Base-by-base conservation (phyloP, 2,888 invertebrate genomes). In the Tinea trinotella region DNA sequence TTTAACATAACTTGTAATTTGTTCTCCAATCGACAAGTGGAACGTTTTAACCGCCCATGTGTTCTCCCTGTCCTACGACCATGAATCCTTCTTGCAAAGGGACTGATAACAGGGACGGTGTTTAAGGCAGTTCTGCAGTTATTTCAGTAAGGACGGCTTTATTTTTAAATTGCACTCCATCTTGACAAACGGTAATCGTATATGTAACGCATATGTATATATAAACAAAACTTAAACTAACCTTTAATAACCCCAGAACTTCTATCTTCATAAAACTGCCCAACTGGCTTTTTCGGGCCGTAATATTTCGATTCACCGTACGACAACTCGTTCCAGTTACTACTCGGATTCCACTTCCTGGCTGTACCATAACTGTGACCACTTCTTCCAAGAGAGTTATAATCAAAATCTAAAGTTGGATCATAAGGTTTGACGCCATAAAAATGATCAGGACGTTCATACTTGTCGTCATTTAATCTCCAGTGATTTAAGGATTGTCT, bases 401-500 rank as follows among this genome's bases (percentile, higher is more conserved):
- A 80, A 49, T 88, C 77, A 3, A 87, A 84, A 48, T 50, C 59
- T n/a, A 60, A 62, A 36, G 67, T 65, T 9, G 63, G 56, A 1
- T 70, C 67, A 1, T 66, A 61, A 0, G 74, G 76, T 40, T 76
- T 74, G 1, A 76, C 74, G 0, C 74, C 75, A n/a, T 68, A 64
- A 2, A 83, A 79, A 55, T 79, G 59, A 20, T 79, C 74, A 46
- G 71, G 49, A 3, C 1, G 59, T 52, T 7, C 65, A 58, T 64
- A 77, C 56, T 57, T 63, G 49, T 77, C 74, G 12, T 73, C 81
- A 5, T 70, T 68, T 0, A 89, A 60, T 0, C 86, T 77, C 89
- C 90, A 90, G 56, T 90, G 87, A 50, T 81, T 79, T 1, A 77
- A 67, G 1, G 85, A 78, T 55, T 81, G 79, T 55, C 78, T 75